A percentile compares a stretch with the other conserved stretches of the same genome.
These are phyloP conservation scores for Quadroppia sp. DNA, from an alignment of 2,888 invertebrate species.

Conservation along the genomic window DNA sequence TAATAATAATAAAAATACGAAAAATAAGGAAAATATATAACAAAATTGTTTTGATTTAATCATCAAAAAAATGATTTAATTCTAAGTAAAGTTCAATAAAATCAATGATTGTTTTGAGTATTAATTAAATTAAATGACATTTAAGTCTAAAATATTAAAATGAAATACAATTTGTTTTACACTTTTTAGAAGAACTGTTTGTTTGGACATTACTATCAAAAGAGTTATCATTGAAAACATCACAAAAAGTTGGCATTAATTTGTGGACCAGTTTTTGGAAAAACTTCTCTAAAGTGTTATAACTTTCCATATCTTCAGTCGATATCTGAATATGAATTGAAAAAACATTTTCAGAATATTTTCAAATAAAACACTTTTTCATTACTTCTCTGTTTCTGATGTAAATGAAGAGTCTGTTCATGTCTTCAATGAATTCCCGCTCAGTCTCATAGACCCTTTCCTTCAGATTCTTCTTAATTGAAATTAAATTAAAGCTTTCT, in stretches of 20 bases:
- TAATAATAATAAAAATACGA: too few relatives aligned
- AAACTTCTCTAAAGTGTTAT: not conserved
- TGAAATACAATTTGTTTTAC: not conserved
- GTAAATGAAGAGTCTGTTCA: not conserved
- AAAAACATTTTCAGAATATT: not conserved
- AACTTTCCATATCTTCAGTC: not conserved
- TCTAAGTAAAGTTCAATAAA: too few relatives aligned
- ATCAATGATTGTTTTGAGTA: too few relatives aligned
- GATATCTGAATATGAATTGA: not conserved
- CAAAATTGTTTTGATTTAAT: too few relatives aligned
- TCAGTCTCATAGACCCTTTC: not conserved
- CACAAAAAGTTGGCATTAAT: not conserved
- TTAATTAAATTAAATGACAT: not conserved
- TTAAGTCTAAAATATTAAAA: not conserved
- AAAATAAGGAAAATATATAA: too few relatives aligned
- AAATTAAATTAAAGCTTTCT: not conserved
- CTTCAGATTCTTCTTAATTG: constrained; percentile 17
- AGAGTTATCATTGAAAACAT: not conserved
- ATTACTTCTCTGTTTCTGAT: not conserved
- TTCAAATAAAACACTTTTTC: not conserved
- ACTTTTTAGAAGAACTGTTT: not conserved
- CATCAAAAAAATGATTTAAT: too few relatives aligned
- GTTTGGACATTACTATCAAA: not conserved
- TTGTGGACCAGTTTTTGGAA: not conserved
- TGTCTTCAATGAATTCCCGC: not conserved